Conservation (phyloP, 1,140 invertebrate species). For the Atta cephalotes region DNA sequence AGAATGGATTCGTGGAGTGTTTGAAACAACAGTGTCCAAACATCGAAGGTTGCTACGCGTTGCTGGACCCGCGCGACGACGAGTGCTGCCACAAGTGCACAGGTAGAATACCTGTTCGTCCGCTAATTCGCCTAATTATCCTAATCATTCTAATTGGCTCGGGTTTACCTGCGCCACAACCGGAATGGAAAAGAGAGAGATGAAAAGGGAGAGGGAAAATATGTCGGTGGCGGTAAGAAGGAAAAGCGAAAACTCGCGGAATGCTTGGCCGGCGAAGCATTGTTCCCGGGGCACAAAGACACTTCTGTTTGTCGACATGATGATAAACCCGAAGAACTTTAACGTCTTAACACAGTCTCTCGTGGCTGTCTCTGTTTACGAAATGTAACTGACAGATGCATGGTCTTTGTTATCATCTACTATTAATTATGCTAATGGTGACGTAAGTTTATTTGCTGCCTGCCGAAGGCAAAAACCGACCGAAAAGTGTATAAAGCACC, state of each 20-base stretch:
- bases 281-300: constrained; percentile 78
- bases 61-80: constrained; percentile 87
- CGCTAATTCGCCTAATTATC: constrained; percentile 52
- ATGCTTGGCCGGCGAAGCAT: constrained; percentile 71
- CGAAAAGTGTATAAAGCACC: constrained; percentile 10
- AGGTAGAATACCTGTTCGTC: constrained; percentile 85
- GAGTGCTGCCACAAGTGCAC: constrained; percentile 90
- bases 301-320: constrained; percentile 74
- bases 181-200: neutral
- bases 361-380: constrained; percentile 74
- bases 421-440: constrained; percentile 80
- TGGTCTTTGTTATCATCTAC: constrained; percentile 65
- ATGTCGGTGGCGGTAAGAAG: constrained; percentile 14
- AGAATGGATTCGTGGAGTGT: constrained; percentile 92
- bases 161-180: neutral
- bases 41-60: constrained; percentile 90
- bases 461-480: constrained; percentile 31
- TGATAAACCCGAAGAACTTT: constrained; percentile 76
- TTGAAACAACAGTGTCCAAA: constrained; percentile 88
- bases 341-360: constrained; percentile 53
- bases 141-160: constrained; percentile 48
- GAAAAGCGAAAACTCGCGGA: constrained; percentile 56
- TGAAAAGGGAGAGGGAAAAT: neutral
- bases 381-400: constrained; percentile 72
- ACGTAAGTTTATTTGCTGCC: constrained; percentile 68